Evolutionary conservation across 2,888 invertebrate genomes (phyloP).

Genomic region (Arrhopalites spinosus): DNA sequence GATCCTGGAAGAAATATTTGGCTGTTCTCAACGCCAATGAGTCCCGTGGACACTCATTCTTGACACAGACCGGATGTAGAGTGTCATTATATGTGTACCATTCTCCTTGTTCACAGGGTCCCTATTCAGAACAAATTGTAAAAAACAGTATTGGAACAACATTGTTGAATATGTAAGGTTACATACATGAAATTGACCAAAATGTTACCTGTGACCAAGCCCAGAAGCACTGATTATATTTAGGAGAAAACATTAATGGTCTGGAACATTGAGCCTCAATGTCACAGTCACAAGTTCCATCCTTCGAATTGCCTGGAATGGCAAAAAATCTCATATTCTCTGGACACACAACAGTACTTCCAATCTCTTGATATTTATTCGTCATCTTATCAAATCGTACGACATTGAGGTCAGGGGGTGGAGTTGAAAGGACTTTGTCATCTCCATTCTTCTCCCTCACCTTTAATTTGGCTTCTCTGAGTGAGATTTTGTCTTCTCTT

Average conservation of each 20-base stretch:
- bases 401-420: conserved; percentile 38
- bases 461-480: conserved; percentile 26
- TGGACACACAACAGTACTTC: conserved; percentile 43
- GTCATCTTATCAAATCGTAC: conserved; percentile 46
- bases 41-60: conserved; percentile 41
- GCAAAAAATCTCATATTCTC: conserved; percentile 55
- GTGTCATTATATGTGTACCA: conserved; percentile 49
- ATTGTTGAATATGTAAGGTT: neutral
- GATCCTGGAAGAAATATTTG: conserved; percentile 44
- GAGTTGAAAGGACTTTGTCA: neutral
- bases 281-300: conserved; percentile 54
- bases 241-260: conserved; percentile 46
- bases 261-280: conserved; percentile 49
- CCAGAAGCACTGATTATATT: conserved; percentile 49
- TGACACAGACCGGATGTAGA: conserved; percentile 44
- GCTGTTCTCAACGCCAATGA: conserved; percentile 6
- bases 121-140: conserved; percentile 32
- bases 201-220: conserved; percentile 52
- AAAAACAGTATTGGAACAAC: neutral
- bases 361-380: conserved; percentile 39
- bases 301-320: conserved; percentile 46
- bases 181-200: neutral
- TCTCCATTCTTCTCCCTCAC: neutral
- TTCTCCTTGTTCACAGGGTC: conserved; percentile 49
- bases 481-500: conserved; percentile 12